Percentiles rank a stretch among this genome's conserved stretches.
phyloP scores from a whole-genome alignment of 2,888 invertebrate genomes.

The Ceriagrion tenellum region DNA sequence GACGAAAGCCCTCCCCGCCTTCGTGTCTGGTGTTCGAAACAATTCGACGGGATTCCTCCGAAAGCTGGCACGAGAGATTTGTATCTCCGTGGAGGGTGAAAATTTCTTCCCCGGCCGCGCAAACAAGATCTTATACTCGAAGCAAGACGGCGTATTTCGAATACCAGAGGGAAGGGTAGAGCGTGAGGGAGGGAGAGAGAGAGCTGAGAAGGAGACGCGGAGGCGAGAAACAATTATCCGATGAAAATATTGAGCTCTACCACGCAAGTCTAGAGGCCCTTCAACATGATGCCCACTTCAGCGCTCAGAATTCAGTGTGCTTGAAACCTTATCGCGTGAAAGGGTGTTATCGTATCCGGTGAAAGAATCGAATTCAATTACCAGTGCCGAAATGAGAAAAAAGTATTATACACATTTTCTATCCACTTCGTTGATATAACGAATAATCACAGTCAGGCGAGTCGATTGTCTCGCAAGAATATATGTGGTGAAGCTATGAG shows the following conservation, averaged over 20 bases:
- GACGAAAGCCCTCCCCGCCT: not conserved
- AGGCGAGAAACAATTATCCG: not conserved
- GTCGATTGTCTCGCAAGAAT: too few species aligned
- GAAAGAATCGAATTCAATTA: too few species aligned
- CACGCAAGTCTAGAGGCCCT: too few species aligned
- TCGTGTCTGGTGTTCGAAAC: conserved; percentile 1
- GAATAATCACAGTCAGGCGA: too few species aligned
- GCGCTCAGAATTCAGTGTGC: too few species aligned
- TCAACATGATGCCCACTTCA: too few species aligned
- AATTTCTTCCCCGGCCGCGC: not conserved
- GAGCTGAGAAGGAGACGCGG: not conserved
- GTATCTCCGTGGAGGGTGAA: not conserved
- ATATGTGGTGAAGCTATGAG: too few species aligned
- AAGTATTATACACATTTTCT: too few species aligned
- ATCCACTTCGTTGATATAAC: too few species aligned
- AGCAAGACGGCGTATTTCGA: not conserved
- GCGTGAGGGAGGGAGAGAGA: not conserved
- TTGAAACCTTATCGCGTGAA: too few species aligned
- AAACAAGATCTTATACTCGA: not conserved
- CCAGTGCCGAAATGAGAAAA: too few species aligned
- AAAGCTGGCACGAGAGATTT: not conserved
- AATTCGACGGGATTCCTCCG: not conserved
- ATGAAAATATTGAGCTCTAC: not conserved
- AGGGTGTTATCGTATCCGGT: too few species aligned
- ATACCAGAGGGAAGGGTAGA: not conserved